Base-by-base conservation (phyloP, 2,888 invertebrate species). In the Palloptera scutellata region DNA sequence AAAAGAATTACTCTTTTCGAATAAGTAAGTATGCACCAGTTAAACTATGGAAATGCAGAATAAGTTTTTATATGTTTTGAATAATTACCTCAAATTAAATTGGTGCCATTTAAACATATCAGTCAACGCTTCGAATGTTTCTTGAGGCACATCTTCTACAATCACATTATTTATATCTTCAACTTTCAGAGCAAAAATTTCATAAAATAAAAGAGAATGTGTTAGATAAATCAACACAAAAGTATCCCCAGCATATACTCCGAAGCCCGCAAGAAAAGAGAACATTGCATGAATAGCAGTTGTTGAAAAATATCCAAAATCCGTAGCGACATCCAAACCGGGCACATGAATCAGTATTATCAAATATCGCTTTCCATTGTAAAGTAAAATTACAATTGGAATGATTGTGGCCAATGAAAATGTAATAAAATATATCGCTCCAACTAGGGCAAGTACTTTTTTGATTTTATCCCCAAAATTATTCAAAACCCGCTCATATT, bases 51-150 rank as follows among this genome's bases (percentile, higher is more conserved):
- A n/a, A n/a, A n/a, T n/a, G n/a, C n/a, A n/a, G n/a, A n/a, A n/a
- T n/a, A n/a, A n/a, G n/a, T n/a, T n/a, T n/a, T n/a, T n/a, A n/a
- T n/a, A n/a, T n/a, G n/a, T n/a, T n/a, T n/a, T n/a, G n/a, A n/a
- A 30, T 30, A 30, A 30, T 30, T 30, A 30, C 30, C 30, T 30
- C 30, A 30, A 30, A 30, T 30, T 30, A 30, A 30, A 30, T 6
- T 30, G 30, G 30, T 76, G 76, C 76, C 77, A 78, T 12, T 62
- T 8, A 2, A 69, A 68, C 42, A 76, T 70, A 41, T 77, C 75
- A 41, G 61, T 66, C 0, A 78, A 15, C 15, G 52, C n/a, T 9
- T 53, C 40, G 1, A 61, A 43, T 2, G 58, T 45, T 2, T 64
- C 64, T 15, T 42, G 19, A 11, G 30, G 11, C 9, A 40, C 58